Evolutionary conservation across 2,113 vertebrate genomes (phyloP).

Genomic region (Eptesicus fuscus): DNA sequence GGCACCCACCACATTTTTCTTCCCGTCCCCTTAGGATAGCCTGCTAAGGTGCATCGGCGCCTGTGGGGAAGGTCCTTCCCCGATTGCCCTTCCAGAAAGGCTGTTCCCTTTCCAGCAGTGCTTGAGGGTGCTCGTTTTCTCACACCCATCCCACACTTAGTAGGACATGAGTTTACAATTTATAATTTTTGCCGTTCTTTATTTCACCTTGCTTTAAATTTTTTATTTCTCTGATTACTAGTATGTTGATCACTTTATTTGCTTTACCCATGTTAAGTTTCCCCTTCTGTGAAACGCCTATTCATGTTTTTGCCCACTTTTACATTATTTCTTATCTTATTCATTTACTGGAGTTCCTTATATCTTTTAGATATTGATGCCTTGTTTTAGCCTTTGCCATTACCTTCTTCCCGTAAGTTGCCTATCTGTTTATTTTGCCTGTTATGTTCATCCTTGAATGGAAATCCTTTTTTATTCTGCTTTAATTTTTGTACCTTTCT

Average conservation of each 20-base stretch:
- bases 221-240: not conserved
- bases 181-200: not conserved
- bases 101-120: not conserved
- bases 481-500: conserved; percentile 30
- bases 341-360: not conserved
- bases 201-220: not conserved
- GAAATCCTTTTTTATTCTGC: not conserved
- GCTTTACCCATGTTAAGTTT: not conserved
- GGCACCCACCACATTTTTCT: not conserved
- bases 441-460: not conserved
- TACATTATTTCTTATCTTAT: not conserved
- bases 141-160: not conserved
- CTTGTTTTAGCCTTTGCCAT: not conserved
- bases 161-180: not conserved
- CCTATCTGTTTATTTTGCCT: not conserved
- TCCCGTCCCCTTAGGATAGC: not conserved
- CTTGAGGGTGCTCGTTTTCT: not conserved
- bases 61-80: not conserved
- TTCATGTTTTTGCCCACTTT: not conserved
- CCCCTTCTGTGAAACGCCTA: not conserved
- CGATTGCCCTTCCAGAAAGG: not conserved
- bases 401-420: not conserved
- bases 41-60: not conserved
- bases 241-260: not conserved
- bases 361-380: not conserved